Evolutionary conservation across 2,888 invertebrate species (phyloP).

Genomic region (Lomographa bimaculata): DNA sequence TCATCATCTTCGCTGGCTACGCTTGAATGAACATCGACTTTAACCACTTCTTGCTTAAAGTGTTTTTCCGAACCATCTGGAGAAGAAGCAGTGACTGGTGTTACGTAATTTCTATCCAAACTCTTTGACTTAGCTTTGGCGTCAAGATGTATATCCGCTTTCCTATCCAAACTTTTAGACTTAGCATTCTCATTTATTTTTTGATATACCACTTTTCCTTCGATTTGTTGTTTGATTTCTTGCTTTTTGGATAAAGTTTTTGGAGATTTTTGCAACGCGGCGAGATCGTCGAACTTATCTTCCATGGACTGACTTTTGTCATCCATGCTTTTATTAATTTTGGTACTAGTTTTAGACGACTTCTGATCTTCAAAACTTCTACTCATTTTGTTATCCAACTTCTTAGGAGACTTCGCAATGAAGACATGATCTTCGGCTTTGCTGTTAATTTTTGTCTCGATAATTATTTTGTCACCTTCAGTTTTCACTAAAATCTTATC

Average conservation of each 20-base stretch:
- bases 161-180: constrained; percentile 87
- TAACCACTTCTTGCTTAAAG: constrained; percentile 75
- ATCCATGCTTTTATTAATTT: constrained; percentile 85
- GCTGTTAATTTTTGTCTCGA: constrained; percentile 88
- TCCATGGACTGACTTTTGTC: constrained; percentile 85
- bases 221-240: constrained; percentile 85
- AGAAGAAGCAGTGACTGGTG: constrained; percentile 56
- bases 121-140: constrained; percentile 86
- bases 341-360: constrained; percentile 77
- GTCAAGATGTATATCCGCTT: constrained; percentile 83
- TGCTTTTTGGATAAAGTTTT: constrained; percentile 84
- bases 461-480: constrained; percentile 87
- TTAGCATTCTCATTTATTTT: constrained; percentile 81
- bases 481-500: constrained; percentile 89
- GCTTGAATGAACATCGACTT: constrained; percentile 74
- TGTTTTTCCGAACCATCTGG: constrained; percentile 69
- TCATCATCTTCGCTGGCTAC: constrained; percentile 50
- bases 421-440: constrained; percentile 90
- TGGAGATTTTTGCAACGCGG: constrained; percentile 82
- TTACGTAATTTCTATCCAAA: constrained; percentile 85
- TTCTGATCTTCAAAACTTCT: constrained; percentile 86
- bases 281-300: constrained; percentile 84
- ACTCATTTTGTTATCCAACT: constrained; percentile 85
- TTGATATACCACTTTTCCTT: constrained; percentile 85
- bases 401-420: constrained; percentile 89